These are phyloP conservation scores for Trichogramma pretiosum DNA, from an alignment of 1,140 invertebrate species.

Conservation along the genomic window DNA sequence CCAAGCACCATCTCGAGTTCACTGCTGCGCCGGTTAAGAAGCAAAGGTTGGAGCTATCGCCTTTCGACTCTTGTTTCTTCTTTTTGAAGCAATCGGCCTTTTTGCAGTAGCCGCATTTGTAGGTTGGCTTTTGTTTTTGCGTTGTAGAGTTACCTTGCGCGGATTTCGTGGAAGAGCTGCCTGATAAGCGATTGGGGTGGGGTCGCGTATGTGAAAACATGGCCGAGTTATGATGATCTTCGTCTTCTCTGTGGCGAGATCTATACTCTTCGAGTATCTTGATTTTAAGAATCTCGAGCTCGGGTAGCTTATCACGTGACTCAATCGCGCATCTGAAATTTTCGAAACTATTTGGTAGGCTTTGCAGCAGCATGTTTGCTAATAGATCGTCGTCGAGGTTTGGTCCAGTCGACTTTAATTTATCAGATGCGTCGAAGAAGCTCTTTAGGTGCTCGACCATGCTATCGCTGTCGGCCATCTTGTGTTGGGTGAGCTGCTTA, in stretches of 20 bases:
- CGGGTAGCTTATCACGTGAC: no score
- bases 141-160: background rate
- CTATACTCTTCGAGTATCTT: background rate
- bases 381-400: background rate
- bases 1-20: no score
- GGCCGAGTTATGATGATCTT: background rate
- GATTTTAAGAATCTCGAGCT: background rate
- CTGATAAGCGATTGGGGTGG: background rate
- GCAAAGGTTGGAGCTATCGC: no score
- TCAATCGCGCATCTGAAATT: background rate
- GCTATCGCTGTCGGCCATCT: background rate
- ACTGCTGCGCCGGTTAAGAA: no score
- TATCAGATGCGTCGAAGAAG: conserved; percentile 7
- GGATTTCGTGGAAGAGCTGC: background rate
- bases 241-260: background rate
- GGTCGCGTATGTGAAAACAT: background rate
- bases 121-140: background rate
- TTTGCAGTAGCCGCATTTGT: background rate
- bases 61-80: no score
- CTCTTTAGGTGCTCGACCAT: no score
- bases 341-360: background rate
- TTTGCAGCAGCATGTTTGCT: background rate
- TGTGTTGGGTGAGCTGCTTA: conserved; percentile 3
- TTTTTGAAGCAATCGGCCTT: background rate
- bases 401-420: background rate